Percentiles rank a stretch among this genome's conserved stretches.
phyloP scores from a whole-genome alignment of 1,140 invertebrate genomes.

The Diuraphis noxia region DNA sequence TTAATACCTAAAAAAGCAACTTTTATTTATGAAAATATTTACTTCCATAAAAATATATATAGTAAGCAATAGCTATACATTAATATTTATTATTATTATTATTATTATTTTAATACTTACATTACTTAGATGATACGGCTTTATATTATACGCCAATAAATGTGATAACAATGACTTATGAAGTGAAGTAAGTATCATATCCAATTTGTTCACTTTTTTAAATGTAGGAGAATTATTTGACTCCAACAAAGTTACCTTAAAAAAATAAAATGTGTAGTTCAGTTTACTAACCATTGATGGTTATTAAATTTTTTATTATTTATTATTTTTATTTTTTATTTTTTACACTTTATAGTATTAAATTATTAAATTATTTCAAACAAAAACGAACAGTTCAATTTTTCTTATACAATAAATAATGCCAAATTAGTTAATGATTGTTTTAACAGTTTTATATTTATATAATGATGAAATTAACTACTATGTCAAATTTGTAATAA shows the following conservation, averaged over 20 bases:
- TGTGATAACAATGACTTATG: slow-evolving; percentile 49
- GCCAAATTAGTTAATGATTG: not conserved
- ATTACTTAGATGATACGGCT: slow-evolving; percentile 20
- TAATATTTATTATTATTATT: not conserved
- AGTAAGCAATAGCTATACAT: not conserved
- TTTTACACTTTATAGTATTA: no score
- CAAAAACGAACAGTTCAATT: not conserved
- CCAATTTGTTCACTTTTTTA: slow-evolving; percentile 40
- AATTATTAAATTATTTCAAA: not conserved
- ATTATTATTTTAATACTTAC: not conserved
- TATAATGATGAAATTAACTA: not conserved
- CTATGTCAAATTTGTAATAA: not conserved
- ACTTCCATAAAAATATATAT: not conserved
- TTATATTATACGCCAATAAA: slow-evolving; percentile 41
- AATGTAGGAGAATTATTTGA: slow-evolving; percentile 34
- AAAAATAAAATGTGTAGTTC: not conserved
- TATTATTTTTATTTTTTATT: no score
- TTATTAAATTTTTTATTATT: no score
- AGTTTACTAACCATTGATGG: not conserved
- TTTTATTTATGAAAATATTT: not conserved
- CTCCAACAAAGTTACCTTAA: slow-evolving; percentile 25
- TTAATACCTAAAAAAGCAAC: not conserved
- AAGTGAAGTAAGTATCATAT: slow-evolving; percentile 28
- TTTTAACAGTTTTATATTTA: not conserved
- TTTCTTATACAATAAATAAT: not conserved